Conservation (phyloP, 2,888 invertebrate genomes). For the Steromphala cineraria region DNA sequence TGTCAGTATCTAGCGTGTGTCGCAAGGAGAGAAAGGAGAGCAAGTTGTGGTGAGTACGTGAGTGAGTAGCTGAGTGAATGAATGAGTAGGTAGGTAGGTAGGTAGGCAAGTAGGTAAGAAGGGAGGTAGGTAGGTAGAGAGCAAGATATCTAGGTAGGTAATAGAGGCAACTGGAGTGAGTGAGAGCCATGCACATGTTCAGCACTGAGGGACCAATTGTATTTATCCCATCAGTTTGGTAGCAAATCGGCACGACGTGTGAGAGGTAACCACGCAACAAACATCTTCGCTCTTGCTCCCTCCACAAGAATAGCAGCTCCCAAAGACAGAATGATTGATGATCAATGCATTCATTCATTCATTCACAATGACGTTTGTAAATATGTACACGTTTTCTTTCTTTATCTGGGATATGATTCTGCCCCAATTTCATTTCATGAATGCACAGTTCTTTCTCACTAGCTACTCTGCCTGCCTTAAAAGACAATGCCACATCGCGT, state of each 20-base stretch:
- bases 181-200: slow-evolving; percentile 10
- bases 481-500: slow-evolving; percentile 22
- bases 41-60: background rate
- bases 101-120: background rate
- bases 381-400: background rate
- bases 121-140: background rate
- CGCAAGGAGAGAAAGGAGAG: slow-evolving; percentile 7
- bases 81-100: background rate
- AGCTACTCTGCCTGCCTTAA: slow-evolving; percentile 13
- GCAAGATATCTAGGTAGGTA: background rate
- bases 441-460: slow-evolving; percentile 13
- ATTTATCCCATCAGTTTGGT: background rate
- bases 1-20: background rate
- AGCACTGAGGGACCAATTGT: background rate
- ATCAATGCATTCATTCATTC: background rate
- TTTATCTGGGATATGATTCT: background rate
- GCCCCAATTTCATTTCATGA: background rate
- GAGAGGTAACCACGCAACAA: background rate
- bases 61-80: background rate
- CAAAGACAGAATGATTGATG: slow-evolving; percentile 4
- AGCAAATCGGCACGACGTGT: background rate
- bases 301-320: background rate
- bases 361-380: background rate
- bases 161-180: background rate
- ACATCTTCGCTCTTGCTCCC: background rate